A percentile compares a stretch with the other conserved stretches of the same genome.
These are phyloP conservation scores for Tolypeutes matacus DNA, from an alignment of 2,797 vertebrate species.

Conservation along the genomic window DNA sequence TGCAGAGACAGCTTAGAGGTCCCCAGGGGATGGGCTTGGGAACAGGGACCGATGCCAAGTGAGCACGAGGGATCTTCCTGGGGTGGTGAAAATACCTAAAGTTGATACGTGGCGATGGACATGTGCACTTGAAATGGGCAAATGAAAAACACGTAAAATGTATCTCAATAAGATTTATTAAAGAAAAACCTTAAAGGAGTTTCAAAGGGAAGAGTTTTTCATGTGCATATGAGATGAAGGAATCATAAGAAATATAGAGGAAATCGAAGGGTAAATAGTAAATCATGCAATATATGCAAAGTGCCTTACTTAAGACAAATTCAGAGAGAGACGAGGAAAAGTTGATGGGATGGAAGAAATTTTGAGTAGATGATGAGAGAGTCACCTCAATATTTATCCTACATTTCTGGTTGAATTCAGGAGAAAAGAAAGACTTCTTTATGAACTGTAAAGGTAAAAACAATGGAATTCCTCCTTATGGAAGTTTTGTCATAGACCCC, in stretches of 20 bases:
- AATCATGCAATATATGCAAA: fast-evolving
- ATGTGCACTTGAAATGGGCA: background rate
- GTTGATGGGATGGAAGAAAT: no score
- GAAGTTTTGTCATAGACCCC: no score
- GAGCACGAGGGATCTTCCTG: fast-evolving
- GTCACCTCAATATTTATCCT: no score
- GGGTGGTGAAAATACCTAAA: no score
- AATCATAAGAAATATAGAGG: background rate
- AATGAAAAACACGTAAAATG: background rate
- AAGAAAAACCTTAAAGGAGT: background rate
- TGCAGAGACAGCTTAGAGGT: background rate
- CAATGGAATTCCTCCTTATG: no score
- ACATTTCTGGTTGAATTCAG: no score
- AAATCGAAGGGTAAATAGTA: no score
- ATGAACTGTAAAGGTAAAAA: background rate
- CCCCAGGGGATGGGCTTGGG: background rate
- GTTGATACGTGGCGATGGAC: no score
- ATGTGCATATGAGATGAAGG: fast-evolving
- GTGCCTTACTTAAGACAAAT: background rate
- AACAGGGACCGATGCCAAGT: background rate
- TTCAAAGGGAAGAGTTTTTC: background rate
- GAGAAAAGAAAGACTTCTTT: background rate
- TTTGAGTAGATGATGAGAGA: no score
- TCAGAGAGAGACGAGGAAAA: background rate
- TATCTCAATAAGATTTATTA: no score